phyloP scores from a whole-genome alignment of 2,888 invertebrate species.

The Andrena bucephala region DNA sequence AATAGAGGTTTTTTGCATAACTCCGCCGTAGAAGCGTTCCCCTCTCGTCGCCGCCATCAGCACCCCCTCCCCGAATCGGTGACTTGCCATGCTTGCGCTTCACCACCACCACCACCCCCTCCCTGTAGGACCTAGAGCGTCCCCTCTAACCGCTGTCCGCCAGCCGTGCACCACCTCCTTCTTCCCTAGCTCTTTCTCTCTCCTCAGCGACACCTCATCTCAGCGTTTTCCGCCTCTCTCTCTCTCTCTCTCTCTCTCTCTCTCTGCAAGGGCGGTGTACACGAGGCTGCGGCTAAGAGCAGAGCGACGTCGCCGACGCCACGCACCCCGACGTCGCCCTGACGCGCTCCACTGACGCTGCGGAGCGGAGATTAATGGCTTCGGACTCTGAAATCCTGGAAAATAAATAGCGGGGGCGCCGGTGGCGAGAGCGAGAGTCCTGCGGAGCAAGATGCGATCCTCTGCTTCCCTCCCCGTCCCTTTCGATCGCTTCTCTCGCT shows the following conservation, averaged over 20 bases:
- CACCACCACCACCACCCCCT: slow-evolving; percentile 54
- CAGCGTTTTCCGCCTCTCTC: slow-evolving; percentile 23
- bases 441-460: slow-evolving; percentile 72
- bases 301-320: slow-evolving; percentile 76
- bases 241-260: slow-evolving; percentile 2
- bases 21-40: slow-evolving; percentile 49
- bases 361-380: slow-evolving; percentile 83
- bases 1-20: slow-evolving; percentile 70
- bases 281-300: slow-evolving; percentile 76
- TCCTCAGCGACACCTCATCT: slow-evolving; percentile 61
- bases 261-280: slow-evolving; percentile 59
- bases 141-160: slow-evolving; percentile 38
- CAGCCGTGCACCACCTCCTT: slow-evolving; percentile 4
- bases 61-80: slow-evolving; percentile 55
- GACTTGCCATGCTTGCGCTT: slow-evolving; percentile 53
- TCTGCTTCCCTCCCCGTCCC: slow-evolving; percentile 19
- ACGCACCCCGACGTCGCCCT: slow-evolving; percentile 83
- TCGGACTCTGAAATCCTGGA: slow-evolving; percentile 85
- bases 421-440: slow-evolving; percentile 77
- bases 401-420: slow-evolving; percentile 84
- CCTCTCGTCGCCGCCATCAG: slow-evolving; percentile 64
- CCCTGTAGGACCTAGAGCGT: slow-evolving; percentile 38
- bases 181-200: slow-evolving; percentile 55
- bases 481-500: not conserved
- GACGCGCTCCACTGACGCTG: slow-evolving; percentile 84